phyloP scores from a whole-genome alignment of 2,797 vertebrate species.

The Eulemur coronatus region DNA sequence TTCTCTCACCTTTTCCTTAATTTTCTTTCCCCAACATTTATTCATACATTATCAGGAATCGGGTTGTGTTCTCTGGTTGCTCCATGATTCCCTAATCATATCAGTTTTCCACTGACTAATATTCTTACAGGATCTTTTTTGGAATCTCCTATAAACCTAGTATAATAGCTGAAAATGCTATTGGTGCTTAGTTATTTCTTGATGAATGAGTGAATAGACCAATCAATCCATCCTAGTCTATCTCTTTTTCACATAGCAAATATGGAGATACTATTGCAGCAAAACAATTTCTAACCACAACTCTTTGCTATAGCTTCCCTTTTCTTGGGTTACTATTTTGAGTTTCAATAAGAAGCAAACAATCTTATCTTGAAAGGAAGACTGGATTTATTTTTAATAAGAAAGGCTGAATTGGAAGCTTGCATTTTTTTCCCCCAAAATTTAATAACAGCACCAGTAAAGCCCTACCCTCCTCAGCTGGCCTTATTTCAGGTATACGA shows the following conservation, averaged over 20 bases:
- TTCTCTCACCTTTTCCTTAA: neutral
- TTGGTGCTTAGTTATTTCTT: neutral
- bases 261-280: neutral
- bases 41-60: neutral
- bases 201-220: neutral
- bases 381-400: conserved; percentile 61
- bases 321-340: conserved; percentile 8
- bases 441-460: conserved; percentile 68
- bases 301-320: neutral
- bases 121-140: neutral
- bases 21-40: neutral
- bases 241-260: neutral
- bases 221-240: neutral
- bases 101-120: conserved; percentile 1
- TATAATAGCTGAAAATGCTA: neutral
- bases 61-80: neutral
- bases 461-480: conserved; percentile 32
- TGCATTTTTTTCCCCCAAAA: conserved; percentile 38
- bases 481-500: conserved; percentile 37
- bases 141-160: neutral
- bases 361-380: conserved; percentile 60
- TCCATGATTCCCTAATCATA: neutral
- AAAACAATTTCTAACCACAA: neutral
- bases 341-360: conserved; percentile 58
- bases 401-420: conserved; percentile 55